Evolutionary conservation across 2,797 vertebrate genomes (phyloP), one percentile per base, ranked within the genome.

Genomic region (Sylvilagus floridanus): DNA sequence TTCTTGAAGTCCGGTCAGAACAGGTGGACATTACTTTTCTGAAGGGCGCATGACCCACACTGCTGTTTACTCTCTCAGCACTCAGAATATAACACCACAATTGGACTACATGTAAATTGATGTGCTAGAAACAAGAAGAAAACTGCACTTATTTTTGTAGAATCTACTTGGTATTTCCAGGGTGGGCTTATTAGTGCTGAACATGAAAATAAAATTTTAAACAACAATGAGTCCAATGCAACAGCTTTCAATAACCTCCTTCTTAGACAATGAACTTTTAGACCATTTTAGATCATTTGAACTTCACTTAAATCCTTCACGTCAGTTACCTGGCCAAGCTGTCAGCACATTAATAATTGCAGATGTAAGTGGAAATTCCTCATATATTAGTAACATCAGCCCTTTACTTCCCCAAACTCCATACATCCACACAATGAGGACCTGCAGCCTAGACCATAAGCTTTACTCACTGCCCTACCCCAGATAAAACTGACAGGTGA

Each of bases 131-230:
- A 92, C 63, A 66, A 65, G 47, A 42, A 88, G 35, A 76, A 94
- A 91, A 35, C 19, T 32, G 63, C 13, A 1, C 37, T 72, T n/a
- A 42, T 5, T 71, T 75, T 52, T 65, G n/a, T 84, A 68, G 10
- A 42, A 2, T 71, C 42, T 22, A 19, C 30, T 32, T 88, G 17
- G 5, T 68, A 90, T 62, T 91, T 81, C 77, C 47, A 83, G 21
- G 30, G 28, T 52, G 8, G 32, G 2, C 16, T 87, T 72, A 32
- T 47, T 86, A 22, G 4, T 63, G 57, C 69, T 69, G 69, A 81
- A 28, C 62, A n/a, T 47, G 28, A 96, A 85, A 81, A 10, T 13
- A 88, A 88, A 60, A 24, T 92, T 42, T 69, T 73, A 63, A 82
- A 87, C 60, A 84, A 57, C 12, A 69, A 12, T 57, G 22, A 62